Evolutionary conservation across 2,888 invertebrate genomes (phyloP), one percentile per base, ranked within the genome.

Genomic region (Cerceris rybyensis): DNA sequence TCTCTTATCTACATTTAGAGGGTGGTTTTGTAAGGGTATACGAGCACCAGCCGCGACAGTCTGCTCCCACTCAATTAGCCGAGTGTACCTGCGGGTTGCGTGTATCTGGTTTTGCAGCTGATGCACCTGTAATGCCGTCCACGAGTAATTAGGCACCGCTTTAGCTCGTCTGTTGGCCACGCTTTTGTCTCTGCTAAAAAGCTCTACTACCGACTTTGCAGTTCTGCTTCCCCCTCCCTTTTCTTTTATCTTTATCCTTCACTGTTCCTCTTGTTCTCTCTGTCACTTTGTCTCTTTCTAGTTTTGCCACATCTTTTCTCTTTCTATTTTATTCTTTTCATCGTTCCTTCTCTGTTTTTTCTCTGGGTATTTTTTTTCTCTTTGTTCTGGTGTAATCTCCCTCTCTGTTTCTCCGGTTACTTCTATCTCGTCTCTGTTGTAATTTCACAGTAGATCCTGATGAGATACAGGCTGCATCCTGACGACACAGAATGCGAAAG

Each of bases 1-100:
- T 28, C 55, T 39, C 39, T 17, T 57, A 39, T 57, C 17, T n/a
- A 6, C 6, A 6, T 28, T 16, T 42, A 39, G 46, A 69, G 1
- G 39, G 60, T 16, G 6, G 76, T 81, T 86, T 84, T 84, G 82
- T 65, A 52, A 68, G 28, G 71, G 59, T 74, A 73, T 13, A 50
- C 50, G 50, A 11, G 11, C 79, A 67, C 75, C 69, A 74, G 66
- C 66, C 66, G 70, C 77, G 81, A 82, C 78, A 82, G 85, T 77
- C 70, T 76, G 70, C 74, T 76, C 75, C 68, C 80, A 73, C 81
- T 83, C 84, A 86, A 88, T 87, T 86, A 87, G 76, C 76, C 70
- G 65, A 50, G 71, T 73, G 63, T 79, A 83, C 78, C 77, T 76
- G 76, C 65, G 58, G 74, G 80, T 69, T 74, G 58, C 60, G 76